phyloP scores from a whole-genome alignment of 2,797 vertebrate species.

The Enteromius fasciolatus region DNA sequence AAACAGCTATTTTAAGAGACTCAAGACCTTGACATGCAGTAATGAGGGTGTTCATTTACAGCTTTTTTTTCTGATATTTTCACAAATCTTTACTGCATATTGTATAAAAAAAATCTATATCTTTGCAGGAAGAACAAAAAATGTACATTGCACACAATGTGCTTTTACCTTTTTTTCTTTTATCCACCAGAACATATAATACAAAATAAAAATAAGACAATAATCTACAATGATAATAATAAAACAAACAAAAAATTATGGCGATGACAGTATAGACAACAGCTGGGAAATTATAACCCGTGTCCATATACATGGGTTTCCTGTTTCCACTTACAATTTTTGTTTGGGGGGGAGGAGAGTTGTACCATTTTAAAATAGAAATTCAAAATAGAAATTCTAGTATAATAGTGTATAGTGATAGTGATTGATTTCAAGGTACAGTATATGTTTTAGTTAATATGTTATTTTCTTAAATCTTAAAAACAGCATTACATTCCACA shows the following conservation, averaged over 20 bases:
- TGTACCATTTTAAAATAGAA: neutral
- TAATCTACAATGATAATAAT: neutral
- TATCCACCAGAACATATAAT: neutral
- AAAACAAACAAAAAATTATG: neutral
- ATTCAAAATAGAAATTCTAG: neutral
- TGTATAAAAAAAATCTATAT: neutral
- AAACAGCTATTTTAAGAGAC: conserved; percentile 1
- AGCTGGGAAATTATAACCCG: neutral
- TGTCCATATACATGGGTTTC: neutral
- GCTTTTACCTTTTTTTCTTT: neutral
- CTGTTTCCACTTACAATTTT: neutral
- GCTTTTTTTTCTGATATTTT: neutral
- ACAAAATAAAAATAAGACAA: neutral
- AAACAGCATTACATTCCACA: neutral
- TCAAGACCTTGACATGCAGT: conserved; percentile 17
- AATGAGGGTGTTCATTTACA: neutral
- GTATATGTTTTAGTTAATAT: neutral
- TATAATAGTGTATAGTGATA: neutral
- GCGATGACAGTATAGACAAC: neutral
- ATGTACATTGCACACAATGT: neutral
- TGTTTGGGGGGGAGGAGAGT: neutral
- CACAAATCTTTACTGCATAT: neutral
- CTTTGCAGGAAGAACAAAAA: neutral
- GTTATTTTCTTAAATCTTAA: neutral
- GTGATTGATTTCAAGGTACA: neutral